Percentiles rank a stretch among this genome's conserved stretches.
Conservation (phyloP, 2,888 invertebrate genomes). For the Platypus cylindrus region DNA sequence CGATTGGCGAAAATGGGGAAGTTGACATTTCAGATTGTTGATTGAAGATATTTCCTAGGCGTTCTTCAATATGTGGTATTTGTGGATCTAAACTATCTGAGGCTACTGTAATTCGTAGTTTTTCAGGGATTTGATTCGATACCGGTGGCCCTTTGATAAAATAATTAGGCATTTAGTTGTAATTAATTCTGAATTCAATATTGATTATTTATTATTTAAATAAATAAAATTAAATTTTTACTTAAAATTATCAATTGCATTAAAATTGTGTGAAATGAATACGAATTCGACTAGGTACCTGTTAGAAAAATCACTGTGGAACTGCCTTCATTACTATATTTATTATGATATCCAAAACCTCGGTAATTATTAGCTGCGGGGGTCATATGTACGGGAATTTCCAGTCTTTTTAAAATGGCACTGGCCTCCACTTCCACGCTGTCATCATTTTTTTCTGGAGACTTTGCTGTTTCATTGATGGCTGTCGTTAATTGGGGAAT, state of each 20-base stretch:
- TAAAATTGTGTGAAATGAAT: neutral
- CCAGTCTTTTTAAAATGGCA: too few relatives aligned
- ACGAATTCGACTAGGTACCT: slow-evolving; percentile 5
- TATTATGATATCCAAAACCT: slow-evolving; percentile 14
- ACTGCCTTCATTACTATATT: slow-evolving; percentile 12
- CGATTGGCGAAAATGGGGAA: slow-evolving; percentile 1
- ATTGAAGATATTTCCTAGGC: neutral
- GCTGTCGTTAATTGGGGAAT: too few relatives aligned
- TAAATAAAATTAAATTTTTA: neutral
- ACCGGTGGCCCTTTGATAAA: slow-evolving; percentile 1
- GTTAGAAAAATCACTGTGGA: slow-evolving; percentile 13
- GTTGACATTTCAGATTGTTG: neutral
- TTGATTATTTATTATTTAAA: neutral
- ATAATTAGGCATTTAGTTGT: slow-evolving; percentile 1
- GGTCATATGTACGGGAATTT: too few relatives aligned
- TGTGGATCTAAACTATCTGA: slow-evolving; percentile 4
- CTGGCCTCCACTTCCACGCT: too few relatives aligned
- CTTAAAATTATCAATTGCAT: neutral
- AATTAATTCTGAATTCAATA: neutral
- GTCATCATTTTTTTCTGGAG: too few relatives aligned
- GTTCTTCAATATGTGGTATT: slow-evolving; percentile 2
- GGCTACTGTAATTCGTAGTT: slow-evolving; percentile 2
- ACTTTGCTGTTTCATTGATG: too few relatives aligned
- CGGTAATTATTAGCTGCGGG: slow-evolving; percentile 9
- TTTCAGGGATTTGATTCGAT: neutral